phyloP scores from a whole-genome alignment of 2,797 vertebrate species.

The Halcyon smyrnensis region DNA sequence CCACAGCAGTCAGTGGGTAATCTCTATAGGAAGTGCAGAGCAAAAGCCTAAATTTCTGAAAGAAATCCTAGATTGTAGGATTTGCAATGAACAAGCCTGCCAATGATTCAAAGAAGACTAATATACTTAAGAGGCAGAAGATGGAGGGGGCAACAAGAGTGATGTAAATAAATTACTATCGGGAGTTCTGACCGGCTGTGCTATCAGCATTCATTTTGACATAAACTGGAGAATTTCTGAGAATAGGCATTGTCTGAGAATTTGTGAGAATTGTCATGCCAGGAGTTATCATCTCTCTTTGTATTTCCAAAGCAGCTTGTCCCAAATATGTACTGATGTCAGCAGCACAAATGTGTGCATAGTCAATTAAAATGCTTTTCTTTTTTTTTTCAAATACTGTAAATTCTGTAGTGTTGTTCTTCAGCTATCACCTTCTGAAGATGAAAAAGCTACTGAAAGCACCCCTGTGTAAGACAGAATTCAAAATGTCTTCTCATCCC shows the following conservation, averaged over 20 bases:
- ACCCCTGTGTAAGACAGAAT: background rate
- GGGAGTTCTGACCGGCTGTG: background rate
- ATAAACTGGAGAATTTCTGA: background rate
- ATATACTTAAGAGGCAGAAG: background rate
- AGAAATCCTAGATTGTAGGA: background rate
- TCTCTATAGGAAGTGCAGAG: background rate
- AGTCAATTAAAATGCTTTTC: constrained; percentile 20
- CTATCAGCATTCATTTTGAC: background rate
- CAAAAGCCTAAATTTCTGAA: background rate
- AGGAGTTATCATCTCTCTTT: background rate
- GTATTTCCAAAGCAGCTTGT: background rate
- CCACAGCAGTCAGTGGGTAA: background rate
- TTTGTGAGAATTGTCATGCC: background rate
- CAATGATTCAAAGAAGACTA: background rate
- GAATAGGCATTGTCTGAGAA: background rate
- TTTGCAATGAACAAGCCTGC: background rate
- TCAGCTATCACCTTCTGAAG: background rate
- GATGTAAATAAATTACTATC: background rate
- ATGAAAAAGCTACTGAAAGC: constrained; percentile 8
- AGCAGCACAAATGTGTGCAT: background rate
- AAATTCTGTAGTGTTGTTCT: background rate
- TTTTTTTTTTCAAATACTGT: background rate
- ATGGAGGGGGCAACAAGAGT: background rate
- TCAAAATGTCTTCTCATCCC: background rate
- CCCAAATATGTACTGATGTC: background rate